Percentiles rank a stretch among this genome's conserved stretches.
Evolutionary conservation across 2,113 vertebrate genomes (phyloP).

Genomic region (Aramus guarauna): DNA sequence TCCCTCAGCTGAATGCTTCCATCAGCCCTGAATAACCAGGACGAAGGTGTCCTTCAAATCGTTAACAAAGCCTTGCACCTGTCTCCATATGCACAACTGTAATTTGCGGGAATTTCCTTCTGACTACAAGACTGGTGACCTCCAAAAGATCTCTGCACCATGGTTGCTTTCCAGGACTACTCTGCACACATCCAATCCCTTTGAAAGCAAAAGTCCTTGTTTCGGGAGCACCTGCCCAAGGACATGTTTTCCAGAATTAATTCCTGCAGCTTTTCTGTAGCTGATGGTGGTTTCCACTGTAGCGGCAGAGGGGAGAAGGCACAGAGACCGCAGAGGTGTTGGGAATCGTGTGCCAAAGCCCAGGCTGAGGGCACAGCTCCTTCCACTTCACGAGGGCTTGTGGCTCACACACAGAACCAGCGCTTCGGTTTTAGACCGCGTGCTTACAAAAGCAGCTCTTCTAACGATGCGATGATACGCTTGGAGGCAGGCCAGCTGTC

Average conservation of each 20-base stretch:
- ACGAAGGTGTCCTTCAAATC: neutral
- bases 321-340: neutral
- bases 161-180: neutral
- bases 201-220: neutral
- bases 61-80: neutral
- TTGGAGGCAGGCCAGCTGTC: neutral
- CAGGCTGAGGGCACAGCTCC: neutral
- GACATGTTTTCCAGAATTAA: neutral
- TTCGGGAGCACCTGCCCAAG: neutral
- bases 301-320: fast-evolving
- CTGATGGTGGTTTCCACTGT: neutral
- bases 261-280: neutral
- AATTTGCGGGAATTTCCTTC: neutral
- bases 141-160: neutral
- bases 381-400: fast-evolving
- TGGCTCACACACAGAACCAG: fast-evolving
- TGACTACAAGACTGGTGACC: neutral
- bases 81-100: neutral
- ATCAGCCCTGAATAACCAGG: neutral
- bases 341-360: neutral
- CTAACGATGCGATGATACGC: fast-evolving
- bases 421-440: fast-evolving
- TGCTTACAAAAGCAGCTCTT: neutral
- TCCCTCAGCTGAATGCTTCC: neutral
- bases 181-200: neutral